Conservation (phyloP, 1,140 invertebrate species). For the Leptoteleia sp. region DNA sequence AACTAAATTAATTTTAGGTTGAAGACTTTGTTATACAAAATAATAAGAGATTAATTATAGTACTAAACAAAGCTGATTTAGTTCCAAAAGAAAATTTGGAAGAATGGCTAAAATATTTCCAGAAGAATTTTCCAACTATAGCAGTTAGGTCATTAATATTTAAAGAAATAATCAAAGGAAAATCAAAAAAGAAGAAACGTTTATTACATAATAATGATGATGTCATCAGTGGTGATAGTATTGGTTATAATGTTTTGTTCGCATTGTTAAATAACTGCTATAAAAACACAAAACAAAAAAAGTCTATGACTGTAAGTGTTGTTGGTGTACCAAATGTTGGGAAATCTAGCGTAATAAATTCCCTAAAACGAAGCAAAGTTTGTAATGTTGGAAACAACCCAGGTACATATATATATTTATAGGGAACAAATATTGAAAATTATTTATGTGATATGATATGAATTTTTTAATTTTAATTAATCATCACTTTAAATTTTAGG, state of each 20-base stretch:
- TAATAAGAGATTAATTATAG: constrained; percentile 93
- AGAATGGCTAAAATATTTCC: constrained; percentile 95
- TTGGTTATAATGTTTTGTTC: constrained; percentile 96
- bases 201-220: constrained; percentile 80
- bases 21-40: constrained; percentile 90
- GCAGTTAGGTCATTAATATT: constrained; percentile 98
- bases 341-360: constrained; percentile 99
- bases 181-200: constrained; percentile 84
- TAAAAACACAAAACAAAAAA: constrained; percentile 89
- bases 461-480: no score
- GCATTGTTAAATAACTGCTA: constrained; percentile 97
- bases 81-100: constrained; percentile 94
- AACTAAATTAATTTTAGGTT: constrained; percentile 83
- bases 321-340: constrained; percentile 99
- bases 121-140: constrained; percentile 89
- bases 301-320: constrained; percentile 93
- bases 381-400: constrained; percentile 96
- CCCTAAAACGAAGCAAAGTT: constrained; percentile 93
- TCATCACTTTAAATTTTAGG: no score
- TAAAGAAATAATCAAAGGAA: constrained; percentile 87
- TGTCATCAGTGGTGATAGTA: constrained; percentile 87
- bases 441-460: no score
- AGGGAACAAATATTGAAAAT: not conserved
- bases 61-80: constrained; percentile 98
- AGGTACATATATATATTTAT: constrained; percentile 88